Base-by-base conservation (phyloP, 2,113 vertebrate genomes). In the Alethe castanea region DNA sequence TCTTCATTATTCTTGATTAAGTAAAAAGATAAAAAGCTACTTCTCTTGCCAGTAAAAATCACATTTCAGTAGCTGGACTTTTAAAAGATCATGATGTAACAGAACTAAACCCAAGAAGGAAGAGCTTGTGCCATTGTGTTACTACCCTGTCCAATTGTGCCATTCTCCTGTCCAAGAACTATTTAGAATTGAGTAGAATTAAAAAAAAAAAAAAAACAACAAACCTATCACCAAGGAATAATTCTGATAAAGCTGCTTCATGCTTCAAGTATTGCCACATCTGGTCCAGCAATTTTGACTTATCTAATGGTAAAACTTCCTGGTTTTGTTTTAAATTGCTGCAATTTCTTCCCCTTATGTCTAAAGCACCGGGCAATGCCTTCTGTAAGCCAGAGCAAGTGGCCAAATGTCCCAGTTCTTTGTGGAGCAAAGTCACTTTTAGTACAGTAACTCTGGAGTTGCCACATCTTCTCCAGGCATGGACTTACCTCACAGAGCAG, bases 251-350 rank as follows among this genome's bases (percentile, higher is more conserved):
- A 93, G 23, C 50, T 81, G 23, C 42, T 81, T 92, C 48, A 35
- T 85, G 26, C 29, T 94, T 77, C 40, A 18, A 76, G 25, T 17
- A 7, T 72, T 72, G 48, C 36, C 57, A 56, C 16, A 81, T 71
- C 42, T 87, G 28, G 28, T 57, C 40, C 42, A 85, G 78, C 48
- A 35, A 60, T 93, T 87, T 87, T 85, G 19, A 79, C 56, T 80
- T 56, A 71, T 35, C 70, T 65, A 60, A 52, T 20, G n/a, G 28
- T 79, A 38, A 81, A 92, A 91, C 61, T 91, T 85, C 67, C 65
- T 76, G 81, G 56, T 56, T 92, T 92, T 93, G 40, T 85, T 95
- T 85, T 69, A 76, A 81, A 85, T 76, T 64, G 71, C 36, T n/a
- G 3, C 33, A 23, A 56, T 82, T 91, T 81, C 66, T 35, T 85